These are phyloP conservation scores for Carassius gibelio DNA, from an alignment of 2,113 vertebrate genomes.

Conservation along the genomic window DNA sequence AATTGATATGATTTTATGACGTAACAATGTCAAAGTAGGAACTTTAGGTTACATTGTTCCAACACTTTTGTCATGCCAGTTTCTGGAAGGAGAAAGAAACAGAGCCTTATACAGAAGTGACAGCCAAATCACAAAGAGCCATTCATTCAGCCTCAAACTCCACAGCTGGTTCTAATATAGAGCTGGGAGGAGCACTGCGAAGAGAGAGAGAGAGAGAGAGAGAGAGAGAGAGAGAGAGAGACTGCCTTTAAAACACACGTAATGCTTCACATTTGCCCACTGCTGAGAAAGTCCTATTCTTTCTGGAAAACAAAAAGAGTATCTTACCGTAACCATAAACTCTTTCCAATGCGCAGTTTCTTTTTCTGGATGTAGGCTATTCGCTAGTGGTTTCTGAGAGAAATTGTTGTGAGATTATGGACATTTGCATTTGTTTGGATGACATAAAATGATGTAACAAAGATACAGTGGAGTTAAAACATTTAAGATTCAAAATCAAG, in stretches of 20 bases:
- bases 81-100: conserved; percentile 58
- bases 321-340: conserved; percentile 1
- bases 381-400: neutral
- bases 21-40: conserved; percentile 61
- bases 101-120: conserved; percentile 68
- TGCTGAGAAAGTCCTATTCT: conserved; percentile 60
- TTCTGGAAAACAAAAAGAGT: conserved; percentile 50
- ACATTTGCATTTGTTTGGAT: neutral
- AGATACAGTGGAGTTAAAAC: neutral
- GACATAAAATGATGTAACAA: too few relatives aligned
- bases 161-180: conserved; percentile 82
- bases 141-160: conserved; percentile 73
- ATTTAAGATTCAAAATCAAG: neutral
- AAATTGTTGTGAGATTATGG: neutral
- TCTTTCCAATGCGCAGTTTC: neutral
- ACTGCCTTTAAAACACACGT: conserved; percentile 67
- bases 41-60: conserved; percentile 64
- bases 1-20: conserved; percentile 39
- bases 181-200: conserved; percentile 65
- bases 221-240: neutral
- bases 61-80: conserved; percentile 65
- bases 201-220: conserved; percentile 39
- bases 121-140: conserved; percentile 78
- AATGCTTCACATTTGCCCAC: conserved; percentile 37
- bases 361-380: neutral